Percentiles rank a stretch among this genome's conserved stretches.
Conservation (phyloP, 1,140 invertebrate species). For the Gryon sp. region DNA sequence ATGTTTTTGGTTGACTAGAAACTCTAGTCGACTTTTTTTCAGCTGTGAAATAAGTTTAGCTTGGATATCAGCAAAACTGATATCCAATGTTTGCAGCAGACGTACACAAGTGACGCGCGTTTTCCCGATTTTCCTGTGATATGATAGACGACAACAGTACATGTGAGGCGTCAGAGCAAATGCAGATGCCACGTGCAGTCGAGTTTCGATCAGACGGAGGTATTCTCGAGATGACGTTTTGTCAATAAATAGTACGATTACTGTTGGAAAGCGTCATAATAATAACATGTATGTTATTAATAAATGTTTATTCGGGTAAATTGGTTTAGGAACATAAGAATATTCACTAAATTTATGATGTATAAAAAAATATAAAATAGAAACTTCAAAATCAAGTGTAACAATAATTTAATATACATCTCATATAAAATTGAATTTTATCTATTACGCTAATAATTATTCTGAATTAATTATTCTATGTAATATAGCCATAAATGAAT, state of each 20-base stretch:
- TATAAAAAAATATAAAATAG: no score
- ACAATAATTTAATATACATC: no score
- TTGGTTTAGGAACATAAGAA: background rate
- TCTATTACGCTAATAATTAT: no score
- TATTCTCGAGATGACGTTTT: conserved; percentile 49
- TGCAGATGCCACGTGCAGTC: conserved; percentile 63
- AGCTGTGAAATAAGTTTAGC: no score
- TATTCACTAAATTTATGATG: no score
- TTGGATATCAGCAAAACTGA: background rate
- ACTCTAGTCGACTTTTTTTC: no score
- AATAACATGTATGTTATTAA: conserved; percentile 22
- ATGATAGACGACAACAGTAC: conserved; percentile 57
- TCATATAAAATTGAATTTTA: no score
- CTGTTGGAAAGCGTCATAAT: conserved; percentile 31
- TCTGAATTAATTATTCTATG: no score
- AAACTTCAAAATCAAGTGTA: no score
- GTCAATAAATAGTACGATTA: conserved; percentile 56
- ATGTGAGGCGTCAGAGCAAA: conserved; percentile 49
- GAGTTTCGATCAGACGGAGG: conserved; percentile 39
- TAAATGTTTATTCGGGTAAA: background rate
- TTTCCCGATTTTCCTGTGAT: conserved; percentile 19
- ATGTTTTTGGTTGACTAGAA: no score
- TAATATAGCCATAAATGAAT: no score
- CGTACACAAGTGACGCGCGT: conserved; percentile 45
- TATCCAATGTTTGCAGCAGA: background rate